Base-by-base conservation (phyloP, 53 echinoderm and acorn worm species). In the Echinarachnius parma region DNA sequence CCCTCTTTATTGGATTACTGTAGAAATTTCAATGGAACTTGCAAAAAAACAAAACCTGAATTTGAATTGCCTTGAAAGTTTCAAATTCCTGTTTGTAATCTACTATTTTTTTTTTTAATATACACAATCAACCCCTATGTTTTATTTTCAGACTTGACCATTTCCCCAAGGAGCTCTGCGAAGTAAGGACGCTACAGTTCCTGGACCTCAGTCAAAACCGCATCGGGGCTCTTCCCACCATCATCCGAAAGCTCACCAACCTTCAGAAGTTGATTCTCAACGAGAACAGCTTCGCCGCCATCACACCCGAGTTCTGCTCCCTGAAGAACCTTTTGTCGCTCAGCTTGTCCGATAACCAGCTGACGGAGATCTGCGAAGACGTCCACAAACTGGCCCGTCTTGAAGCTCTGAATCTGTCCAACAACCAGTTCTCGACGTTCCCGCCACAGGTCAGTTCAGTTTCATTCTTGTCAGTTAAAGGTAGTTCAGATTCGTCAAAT, bases 91-190 rank as follows among this genome's bases (percentile, higher is more conserved):
- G n/a, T n/a, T n/a, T n/a, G n/a, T n/a, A n/a, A n/a, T n/a, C n/a
- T n/a, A n/a, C n/a, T n/a, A n/a, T n/a, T n/a, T n/a, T n/a, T n/a
- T n/a, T n/a, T n/a, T n/a, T n/a, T n/a, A n/a, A n/a, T n/a, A n/a
- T n/a, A n/a, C n/a, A n/a, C n/a, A n/a, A n/a, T n/a, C n/a, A n/a
- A n/a, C n/a, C n/a, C n/a, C n/a, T n/a, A n/a, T n/a, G n/a, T n/a
- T n/a, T 66, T 31, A 4, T 48, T 28, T 48, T 30, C 9, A 69
- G 61, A 53, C 46, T 88, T 0, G 76, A 76, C 1, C 52, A 74
- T 5, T 96, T 96, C 70, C 96, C 96, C 18, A 68, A 77, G 19
- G 91, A 84, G 66, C 15, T 96, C 0, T 84, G 91, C 30, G 60
- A 82, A 49, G 36, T 96, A 32, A 59, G 82, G 57, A 86, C 77